These are phyloP conservation scores for Drosophila azteca DNA, from an alignment of 1,140 invertebrate species.

Conservation along the genomic window DNA sequence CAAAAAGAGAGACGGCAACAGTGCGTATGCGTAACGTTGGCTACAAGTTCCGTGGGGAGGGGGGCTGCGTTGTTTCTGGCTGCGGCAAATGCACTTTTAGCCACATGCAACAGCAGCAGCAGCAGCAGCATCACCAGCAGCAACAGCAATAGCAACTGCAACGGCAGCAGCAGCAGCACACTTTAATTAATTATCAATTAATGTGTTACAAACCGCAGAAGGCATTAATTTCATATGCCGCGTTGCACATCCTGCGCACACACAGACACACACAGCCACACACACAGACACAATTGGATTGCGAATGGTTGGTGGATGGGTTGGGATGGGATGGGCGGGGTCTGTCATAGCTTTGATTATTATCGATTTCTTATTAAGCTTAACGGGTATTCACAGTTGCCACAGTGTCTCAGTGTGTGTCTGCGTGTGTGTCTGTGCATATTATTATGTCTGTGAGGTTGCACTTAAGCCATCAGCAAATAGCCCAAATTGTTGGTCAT, in stretches of 20 bases:
- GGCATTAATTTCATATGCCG: constrained; percentile 78
- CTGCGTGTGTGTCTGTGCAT: constrained; percentile 15
- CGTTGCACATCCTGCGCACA: constrained; percentile 56
- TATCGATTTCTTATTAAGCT: constrained; percentile 75
- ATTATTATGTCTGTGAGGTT: constrained; percentile 21
- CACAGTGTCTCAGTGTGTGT: neutral
- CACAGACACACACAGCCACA: too few relatives aligned
- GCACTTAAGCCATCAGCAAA: constrained; percentile 48
- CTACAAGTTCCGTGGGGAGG: constrained; percentile 19
- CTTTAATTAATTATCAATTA: constrained; percentile 81
- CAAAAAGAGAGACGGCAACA: constrained; percentile 13
- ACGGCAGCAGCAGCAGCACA: neutral
- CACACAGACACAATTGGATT: too few relatives aligned
- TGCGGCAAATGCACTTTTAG: constrained; percentile 59
- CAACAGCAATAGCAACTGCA: neutral
- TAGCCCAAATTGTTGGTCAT: constrained; percentile 35
- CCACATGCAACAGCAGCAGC: constrained; percentile 22
- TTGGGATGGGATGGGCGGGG: too few relatives aligned
- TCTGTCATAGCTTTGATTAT: constrained; percentile 55
- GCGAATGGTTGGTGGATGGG: too few relatives aligned
- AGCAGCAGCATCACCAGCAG: too few relatives aligned
- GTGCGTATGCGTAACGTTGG: constrained; percentile 29
- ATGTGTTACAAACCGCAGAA: constrained; percentile 75
- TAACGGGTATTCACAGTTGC: constrained; percentile 6
- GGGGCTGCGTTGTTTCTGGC: constrained; percentile 2